Percentiles rank a stretch among this genome's conserved stretches.
These are phyloP conservation scores for Rhogogaster chlorosoma DNA, from an alignment of 2,888 invertebrate species.

Conservation along the genomic window DNA sequence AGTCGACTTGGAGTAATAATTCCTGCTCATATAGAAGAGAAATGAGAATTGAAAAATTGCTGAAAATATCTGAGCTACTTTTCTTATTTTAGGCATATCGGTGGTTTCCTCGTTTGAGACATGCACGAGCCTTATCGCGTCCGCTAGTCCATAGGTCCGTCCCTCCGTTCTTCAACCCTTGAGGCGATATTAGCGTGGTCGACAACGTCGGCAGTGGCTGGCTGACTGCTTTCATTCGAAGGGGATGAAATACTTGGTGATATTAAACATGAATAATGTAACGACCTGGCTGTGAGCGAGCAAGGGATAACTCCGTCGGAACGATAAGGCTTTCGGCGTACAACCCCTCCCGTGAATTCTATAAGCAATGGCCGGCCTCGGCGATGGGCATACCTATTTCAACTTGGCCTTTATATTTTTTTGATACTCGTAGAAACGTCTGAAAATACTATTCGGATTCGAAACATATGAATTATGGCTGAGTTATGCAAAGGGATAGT, in stretches of 20 bases:
- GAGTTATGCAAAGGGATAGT: background rate
- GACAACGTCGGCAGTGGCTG: slow-evolving; percentile 61
- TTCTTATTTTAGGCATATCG: slow-evolving; percentile 28
- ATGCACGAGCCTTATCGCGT: slow-evolving; percentile 9
- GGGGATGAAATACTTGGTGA: slow-evolving; percentile 74
- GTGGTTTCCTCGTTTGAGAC: slow-evolving; percentile 1
- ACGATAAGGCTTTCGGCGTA: slow-evolving; percentile 58
- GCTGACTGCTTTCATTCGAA: slow-evolving; percentile 65
- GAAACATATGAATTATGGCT: background rate
- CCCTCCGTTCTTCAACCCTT: slow-evolving; percentile 57
- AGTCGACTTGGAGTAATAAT: background rate
- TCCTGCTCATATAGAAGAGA: background rate
- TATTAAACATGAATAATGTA: slow-evolving; percentile 77
- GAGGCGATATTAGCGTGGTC: slow-evolving; percentile 63
- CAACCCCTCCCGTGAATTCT: slow-evolving; percentile 41
- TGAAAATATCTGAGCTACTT: background rate
- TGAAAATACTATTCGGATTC: background rate
- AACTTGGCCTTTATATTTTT: background rate
- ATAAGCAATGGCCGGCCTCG: background rate
- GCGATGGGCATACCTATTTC: background rate
- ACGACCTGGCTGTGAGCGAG: slow-evolving; percentile 63
- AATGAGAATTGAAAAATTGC: background rate
- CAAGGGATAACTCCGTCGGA: slow-evolving; percentile 56
- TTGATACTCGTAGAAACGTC: background rate
- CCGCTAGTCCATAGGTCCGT: slow-evolving; percentile 49